These are phyloP conservation scores for Crenichthys baileyi DNA, from an alignment of 2,797 vertebrate genomes.

Conservation along the genomic window DNA sequence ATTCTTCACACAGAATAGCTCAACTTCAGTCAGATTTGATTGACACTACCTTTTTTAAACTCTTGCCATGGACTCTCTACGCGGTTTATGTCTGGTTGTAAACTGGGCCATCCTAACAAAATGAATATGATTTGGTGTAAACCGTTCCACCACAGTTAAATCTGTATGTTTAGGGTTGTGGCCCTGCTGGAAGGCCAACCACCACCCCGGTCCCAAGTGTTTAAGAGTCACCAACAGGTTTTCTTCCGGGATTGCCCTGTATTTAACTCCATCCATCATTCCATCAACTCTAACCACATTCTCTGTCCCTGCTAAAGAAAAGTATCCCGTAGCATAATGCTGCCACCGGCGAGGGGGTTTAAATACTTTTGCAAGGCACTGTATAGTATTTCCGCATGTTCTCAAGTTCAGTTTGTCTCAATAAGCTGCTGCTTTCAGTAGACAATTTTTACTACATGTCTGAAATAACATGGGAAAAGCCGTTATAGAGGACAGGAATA, in stretches of 20 bases:
- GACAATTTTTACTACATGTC: slow-evolving; percentile 52
- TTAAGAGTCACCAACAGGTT: too few species aligned
- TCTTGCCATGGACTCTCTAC: too few species aligned
- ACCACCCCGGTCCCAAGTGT: too few species aligned
- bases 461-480: slow-evolving; percentile 68
- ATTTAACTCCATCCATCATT: not conserved
- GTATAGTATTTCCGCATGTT: not conserved
- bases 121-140: too few species aligned
- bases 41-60: too few species aligned
- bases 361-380: not conserved
- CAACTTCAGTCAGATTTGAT: too few species aligned
- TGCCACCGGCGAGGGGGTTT: not conserved
- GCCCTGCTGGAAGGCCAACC: too few species aligned
- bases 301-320: not conserved
- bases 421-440: slow-evolving; percentile 37
- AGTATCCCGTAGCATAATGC: not conserved
- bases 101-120: too few species aligned
- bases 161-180: too few species aligned
- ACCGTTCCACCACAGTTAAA: too few species aligned
- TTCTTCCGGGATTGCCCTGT: not conserved
- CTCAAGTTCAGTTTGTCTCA: slow-evolving; percentile 35
- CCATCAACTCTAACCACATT: not conserved
- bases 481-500: slow-evolving; percentile 55
- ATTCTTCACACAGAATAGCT: too few species aligned
- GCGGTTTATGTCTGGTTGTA: too few species aligned